Percentiles rank a stretch among this genome's conserved stretches.
phyloP scores from a whole-genome alignment of 1,140 invertebrate genomes.

The Apis dorsata region DNA sequence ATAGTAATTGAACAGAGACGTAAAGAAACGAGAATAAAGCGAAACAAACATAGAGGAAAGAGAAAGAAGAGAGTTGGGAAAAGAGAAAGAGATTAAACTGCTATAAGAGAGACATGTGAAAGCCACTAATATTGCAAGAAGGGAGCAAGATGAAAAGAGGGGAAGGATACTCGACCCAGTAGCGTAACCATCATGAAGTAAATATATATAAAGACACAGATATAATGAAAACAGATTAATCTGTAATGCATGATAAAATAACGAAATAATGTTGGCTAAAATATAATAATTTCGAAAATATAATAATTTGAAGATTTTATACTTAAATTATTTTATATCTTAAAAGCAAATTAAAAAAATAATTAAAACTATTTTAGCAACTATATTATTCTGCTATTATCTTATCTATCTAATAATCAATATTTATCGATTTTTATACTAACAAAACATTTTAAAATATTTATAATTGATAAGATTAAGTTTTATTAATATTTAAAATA shows the following conservation, averaged over 20 bases:
- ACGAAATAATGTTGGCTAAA: background rate
- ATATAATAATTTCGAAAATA: background rate
- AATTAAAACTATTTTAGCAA: too few relatives aligned
- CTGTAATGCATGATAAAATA: constrained; percentile 14
- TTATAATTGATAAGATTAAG: background rate
- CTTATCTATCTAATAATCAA: too few relatives aligned
- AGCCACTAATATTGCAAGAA: constrained; percentile 47
- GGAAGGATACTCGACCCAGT: constrained; percentile 51
- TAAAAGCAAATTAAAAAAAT: too few relatives aligned
- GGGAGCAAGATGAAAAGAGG: constrained; percentile 39
- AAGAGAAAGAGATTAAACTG: constrained; percentile 28
- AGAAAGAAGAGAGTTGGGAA: constrained; percentile 25
- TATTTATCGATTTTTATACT: too few relatives aligned
- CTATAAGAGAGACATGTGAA: constrained; percentile 51
- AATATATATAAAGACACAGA: background rate
- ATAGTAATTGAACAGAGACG: background rate
- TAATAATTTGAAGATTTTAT: background rate
- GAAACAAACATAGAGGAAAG: background rate
- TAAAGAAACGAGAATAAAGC: constrained; percentile 15
- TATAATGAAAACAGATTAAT: constrained; percentile 35
- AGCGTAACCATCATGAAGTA: constrained; percentile 50
- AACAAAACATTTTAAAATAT: background rate
- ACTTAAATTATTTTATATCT: too few relatives aligned
- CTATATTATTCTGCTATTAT: too few relatives aligned
- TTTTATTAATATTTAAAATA: background rate